Evolutionary conservation across 2,113 vertebrate species (phyloP).

Genomic region (Alosa alosa): DNA sequence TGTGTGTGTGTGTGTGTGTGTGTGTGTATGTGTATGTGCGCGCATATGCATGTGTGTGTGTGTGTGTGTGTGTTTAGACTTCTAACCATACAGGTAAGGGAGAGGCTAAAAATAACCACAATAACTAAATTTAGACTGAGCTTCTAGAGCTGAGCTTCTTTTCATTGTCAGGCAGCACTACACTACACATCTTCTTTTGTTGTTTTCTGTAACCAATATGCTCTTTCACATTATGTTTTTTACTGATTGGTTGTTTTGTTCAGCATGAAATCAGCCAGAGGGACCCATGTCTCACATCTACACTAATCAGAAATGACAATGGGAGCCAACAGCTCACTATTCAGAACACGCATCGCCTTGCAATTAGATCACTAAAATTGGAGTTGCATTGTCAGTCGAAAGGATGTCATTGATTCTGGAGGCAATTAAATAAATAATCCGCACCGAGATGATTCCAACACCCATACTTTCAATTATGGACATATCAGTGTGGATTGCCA

Average conservation of each 20-base stretch:
- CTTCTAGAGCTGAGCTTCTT: neutral
- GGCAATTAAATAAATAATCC: neutral
- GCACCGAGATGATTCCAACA: neutral
- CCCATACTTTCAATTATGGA: neutral
- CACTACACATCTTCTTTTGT: no score
- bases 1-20: no score
- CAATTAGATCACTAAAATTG: neutral
- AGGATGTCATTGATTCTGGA: neutral
- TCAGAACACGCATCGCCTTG: neutral
- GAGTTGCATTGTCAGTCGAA: neutral
- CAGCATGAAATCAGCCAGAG: neutral
- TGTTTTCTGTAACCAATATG: neutral
- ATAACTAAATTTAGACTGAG: neutral
- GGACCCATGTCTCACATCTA: neutral
- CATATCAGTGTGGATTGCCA: neutral
- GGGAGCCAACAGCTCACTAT: neutral
- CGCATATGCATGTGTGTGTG: no score
- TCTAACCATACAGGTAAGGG: neutral
- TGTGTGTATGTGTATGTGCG: neutral
- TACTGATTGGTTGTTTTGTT: neutral
- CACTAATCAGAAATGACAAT: neutral
- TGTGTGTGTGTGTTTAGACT: neutral
- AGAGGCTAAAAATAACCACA: neutral
- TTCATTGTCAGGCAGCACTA: neutral
- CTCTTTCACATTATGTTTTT: neutral